Conservation (phyloP, 2,113 vertebrate species). For the Pogonocichla stellata region DNA sequence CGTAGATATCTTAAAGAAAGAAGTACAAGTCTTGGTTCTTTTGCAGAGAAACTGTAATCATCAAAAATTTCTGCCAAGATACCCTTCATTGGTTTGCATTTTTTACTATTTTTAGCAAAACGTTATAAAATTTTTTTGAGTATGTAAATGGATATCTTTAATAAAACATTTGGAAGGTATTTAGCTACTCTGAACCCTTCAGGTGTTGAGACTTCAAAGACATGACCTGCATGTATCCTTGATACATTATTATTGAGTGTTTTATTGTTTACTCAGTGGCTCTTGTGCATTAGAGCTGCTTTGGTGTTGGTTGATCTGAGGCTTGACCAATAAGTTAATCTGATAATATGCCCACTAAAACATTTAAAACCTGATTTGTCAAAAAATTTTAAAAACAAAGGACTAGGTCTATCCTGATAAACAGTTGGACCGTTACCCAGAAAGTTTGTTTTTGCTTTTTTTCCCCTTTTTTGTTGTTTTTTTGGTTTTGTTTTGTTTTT, state of each 20-base stretch:
- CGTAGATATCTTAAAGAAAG: neutral
- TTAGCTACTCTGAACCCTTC: neutral
- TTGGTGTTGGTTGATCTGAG: neutral
- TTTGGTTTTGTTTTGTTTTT: neutral
- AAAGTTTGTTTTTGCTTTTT: neutral
- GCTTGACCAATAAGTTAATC: neutral
- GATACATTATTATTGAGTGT: neutral
- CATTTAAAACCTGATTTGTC: neutral
- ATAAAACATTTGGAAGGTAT: neutral
- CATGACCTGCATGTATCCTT: neutral
- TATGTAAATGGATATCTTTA: neutral
- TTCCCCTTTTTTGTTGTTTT: neutral
- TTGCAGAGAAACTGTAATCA: neutral
- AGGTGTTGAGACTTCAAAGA: neutral
- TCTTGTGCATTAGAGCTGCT: neutral
- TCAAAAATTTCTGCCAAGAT: neutral
- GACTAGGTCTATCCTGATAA: neutral
- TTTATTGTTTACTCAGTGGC: neutral
- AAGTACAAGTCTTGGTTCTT: neutral
- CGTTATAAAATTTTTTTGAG: neutral
- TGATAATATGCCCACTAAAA: neutral
- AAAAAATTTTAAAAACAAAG: neutral
- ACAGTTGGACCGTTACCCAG: neutral
- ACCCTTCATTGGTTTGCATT: neutral
- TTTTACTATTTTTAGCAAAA: neutral